A percentile compares a stretch with the other conserved stretches of the same genome.
Conservation (phyloP, 2,113 vertebrate species). For the Origma solitaria region DNA sequence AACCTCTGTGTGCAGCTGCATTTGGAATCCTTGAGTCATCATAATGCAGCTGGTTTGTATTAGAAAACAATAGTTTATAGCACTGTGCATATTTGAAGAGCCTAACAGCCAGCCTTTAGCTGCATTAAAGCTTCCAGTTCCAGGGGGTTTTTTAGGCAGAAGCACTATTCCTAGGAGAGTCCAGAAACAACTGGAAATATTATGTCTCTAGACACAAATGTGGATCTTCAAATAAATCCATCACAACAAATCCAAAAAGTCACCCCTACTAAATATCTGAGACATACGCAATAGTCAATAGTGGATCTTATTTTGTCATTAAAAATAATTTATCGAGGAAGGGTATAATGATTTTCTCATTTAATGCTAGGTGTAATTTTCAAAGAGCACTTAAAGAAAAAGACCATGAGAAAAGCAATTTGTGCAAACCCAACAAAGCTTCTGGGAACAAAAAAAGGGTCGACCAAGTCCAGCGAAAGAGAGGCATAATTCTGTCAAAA, state of each 20-base stretch:
- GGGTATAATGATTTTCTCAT: background rate
- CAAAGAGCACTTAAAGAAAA: background rate
- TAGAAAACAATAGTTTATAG: background rate
- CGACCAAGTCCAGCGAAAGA: background rate
- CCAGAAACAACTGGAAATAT: background rate
- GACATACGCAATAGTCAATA: background rate
- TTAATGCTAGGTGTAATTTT: background rate
- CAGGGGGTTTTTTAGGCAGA: background rate
- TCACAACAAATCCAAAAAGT: background rate
- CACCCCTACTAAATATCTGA: background rate
- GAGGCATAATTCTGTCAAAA: background rate
- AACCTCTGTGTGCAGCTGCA: background rate
- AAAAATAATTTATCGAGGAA: background rate
- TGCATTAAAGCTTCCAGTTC: background rate
- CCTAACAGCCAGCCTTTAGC: background rate
- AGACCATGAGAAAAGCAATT: background rate
- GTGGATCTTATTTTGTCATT: background rate
- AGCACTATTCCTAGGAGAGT: background rate
- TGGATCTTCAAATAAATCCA: background rate
- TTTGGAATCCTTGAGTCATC: background rate
- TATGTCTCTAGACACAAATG: background rate
- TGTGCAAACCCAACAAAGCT: background rate
- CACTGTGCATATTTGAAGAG: background rate
- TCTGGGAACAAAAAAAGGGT: background rate
- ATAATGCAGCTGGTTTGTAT: background rate